These are phyloP conservation scores for Tolmerus cingulatus DNA, from an alignment of 2,888 invertebrate genomes.

Conservation along the genomic window DNA sequence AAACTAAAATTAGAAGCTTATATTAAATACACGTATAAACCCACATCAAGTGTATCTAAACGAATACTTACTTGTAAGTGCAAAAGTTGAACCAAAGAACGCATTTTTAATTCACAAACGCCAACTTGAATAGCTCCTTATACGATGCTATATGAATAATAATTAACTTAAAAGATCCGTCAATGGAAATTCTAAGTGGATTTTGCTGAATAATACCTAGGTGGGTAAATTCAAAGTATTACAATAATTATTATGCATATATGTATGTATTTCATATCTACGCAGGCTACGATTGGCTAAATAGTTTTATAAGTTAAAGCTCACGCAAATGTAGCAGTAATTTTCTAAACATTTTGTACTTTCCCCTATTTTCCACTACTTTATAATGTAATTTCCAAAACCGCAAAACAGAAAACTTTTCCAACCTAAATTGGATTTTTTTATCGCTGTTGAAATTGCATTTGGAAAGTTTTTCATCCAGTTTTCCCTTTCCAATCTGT, in stretches of 20 bases:
- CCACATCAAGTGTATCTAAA: no score
- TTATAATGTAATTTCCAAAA: constrained; percentile 25
- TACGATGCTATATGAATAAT: neutral
- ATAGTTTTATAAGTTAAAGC: neutral
- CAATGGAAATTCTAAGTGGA: neutral
- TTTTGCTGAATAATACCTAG: neutral
- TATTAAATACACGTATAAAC: no score
- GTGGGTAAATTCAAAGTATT: neutral
- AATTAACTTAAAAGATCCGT: neutral
- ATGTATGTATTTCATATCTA: neutral
- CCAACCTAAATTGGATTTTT: constrained; percentile 27
- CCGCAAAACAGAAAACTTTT: constrained; percentile 29
- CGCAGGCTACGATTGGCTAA: neutral
- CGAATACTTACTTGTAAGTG: no score
- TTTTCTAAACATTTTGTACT: neutral
- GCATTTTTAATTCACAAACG: no score
- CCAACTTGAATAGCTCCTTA: no score
- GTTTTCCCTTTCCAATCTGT: constrained; percentile 38
- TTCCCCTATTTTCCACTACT: neutral
- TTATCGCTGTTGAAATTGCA: constrained; percentile 15
- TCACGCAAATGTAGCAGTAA: neutral
- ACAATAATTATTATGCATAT: neutral
- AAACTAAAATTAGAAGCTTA: no score
- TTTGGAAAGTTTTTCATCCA: neutral
- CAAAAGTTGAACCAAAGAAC: no score